phyloP scores from a whole-genome alignment of 2,888 invertebrate genomes.

The Cabera pusaria region DNA sequence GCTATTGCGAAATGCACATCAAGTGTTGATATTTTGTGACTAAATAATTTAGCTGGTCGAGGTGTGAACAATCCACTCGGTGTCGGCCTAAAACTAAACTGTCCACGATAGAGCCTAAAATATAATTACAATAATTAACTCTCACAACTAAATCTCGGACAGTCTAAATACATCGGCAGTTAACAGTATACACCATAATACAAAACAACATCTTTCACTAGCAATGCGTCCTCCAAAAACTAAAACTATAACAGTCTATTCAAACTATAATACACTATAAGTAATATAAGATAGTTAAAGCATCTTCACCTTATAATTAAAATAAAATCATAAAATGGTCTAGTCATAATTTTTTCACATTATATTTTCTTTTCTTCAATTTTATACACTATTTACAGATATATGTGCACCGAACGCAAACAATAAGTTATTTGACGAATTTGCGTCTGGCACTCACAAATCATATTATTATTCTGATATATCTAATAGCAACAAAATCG shows the following conservation, averaged over 20 bases:
- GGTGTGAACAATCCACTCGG: conserved; percentile 15
- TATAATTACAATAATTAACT: too few species aligned
- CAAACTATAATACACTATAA: conserved; percentile 81
- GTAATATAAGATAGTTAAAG: conserved; percentile 82
- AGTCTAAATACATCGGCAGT: conserved; percentile 11
- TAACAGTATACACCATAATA: conserved; percentile 16
- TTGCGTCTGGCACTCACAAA: conserved; percentile 64
- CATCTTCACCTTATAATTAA: conserved; percentile 81
- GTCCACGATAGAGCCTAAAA: too few species aligned
- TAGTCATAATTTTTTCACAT: conserved; percentile 65
- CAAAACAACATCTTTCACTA: conserved; percentile 51
- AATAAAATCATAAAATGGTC: conserved; percentile 77
- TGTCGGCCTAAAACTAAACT: conserved; percentile 6
- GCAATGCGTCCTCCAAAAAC: conserved; percentile 62
- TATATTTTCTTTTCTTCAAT: conserved; percentile 60
- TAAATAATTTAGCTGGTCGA: conserved; percentile 37
- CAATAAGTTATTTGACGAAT: conserved; percentile 70
- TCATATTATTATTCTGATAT: conserved; percentile 54
- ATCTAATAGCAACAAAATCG: conserved; percentile 75
- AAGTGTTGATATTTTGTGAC: conserved; percentile 32
- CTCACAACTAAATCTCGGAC: conserved; percentile 7
- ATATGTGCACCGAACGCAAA: conserved; percentile 59
- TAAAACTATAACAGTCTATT: conserved; percentile 83
- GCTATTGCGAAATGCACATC: conserved; percentile 54
- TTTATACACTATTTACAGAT: conserved; percentile 75